These are phyloP conservation scores for Drosophila obscura DNA, from an alignment of 1,140 invertebrate genomes.

Conservation along the genomic window DNA sequence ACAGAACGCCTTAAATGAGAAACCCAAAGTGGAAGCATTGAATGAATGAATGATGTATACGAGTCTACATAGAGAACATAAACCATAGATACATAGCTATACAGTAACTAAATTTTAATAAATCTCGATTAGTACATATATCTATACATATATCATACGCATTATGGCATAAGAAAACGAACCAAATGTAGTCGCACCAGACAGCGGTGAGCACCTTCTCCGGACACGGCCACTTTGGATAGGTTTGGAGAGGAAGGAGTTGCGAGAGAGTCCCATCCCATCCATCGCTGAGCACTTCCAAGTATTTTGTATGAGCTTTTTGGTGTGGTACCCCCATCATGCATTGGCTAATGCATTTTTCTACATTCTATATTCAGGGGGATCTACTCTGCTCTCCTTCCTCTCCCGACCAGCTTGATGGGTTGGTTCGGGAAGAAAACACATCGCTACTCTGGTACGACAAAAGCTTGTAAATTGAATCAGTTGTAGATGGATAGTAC, in stretches of 20 bases:
- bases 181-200: constrained; percentile 55
- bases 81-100: constrained; percentile 67
- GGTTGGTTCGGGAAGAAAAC: too few relatives aligned
- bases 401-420: background rate
- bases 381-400: background rate
- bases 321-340: constrained; percentile 7
- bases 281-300: constrained; percentile 12
- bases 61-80: constrained; percentile 73
- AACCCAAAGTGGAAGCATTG: constrained; percentile 43
- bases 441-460: background rate
- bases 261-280: too few relatives aligned
- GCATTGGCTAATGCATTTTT: background rate
- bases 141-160: constrained; percentile 41
- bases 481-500: constrained; percentile 5
- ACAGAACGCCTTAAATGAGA: constrained; percentile 79
- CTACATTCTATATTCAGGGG: constrained; percentile 7
- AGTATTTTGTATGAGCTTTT: constrained; percentile 49
- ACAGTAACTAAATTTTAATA: constrained; percentile 70
- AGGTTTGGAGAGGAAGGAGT: background rate
- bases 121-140: constrained; percentile 44
- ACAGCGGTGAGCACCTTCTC: constrained; percentile 9
- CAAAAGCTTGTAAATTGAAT: constrained; percentile 66
- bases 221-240: too few relatives aligned
- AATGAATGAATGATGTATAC: constrained; percentile 72
- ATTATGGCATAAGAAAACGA: constrained; percentile 67